Evolutionary conservation across 1,140 invertebrate species (phyloP), one percentile per base, ranked within the genome.

Genomic region (Adoxophyes honmai): DNA sequence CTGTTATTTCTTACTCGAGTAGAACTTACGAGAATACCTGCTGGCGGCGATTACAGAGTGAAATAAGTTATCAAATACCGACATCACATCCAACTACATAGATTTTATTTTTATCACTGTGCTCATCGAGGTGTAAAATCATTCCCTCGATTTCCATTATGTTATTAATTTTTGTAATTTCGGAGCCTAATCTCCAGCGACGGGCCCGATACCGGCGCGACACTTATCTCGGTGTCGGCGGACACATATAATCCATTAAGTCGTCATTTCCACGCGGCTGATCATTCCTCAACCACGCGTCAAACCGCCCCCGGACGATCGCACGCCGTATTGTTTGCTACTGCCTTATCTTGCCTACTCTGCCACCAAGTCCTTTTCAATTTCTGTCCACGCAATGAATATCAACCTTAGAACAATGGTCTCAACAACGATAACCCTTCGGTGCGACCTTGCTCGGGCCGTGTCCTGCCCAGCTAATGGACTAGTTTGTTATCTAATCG

Each of bases 161-260:
- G 70, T 82, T 85, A 85, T 82, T 77, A 81, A 83, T 86, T 86
- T 85, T 84, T 81, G 70, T 84, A 82, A 88, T 85, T 86, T 85
- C 59, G 71, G 64, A 75, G 65, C 71, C 75, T 86, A 84, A 88
- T 88, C 84, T 84, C 73, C 64, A 65, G 65, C 73, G 82, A 81
- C 81, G 73, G 74, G 70, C 60, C 71, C 73, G 74, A 78, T 81
- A 76, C 66, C 70, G 76, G 59, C 64, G 79, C 77, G 82, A 86
- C 85, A 86, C 82, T 85, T 86, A 86, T 85, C 84, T 83, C 73
- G 71, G 72, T 82, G 78, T 83, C 85, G 72, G 70, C 74, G 72
- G 82, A 88, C 85, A 88, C 70, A 81, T 86, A 81, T 88, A 85
- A 88, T 88, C 85, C 85, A 88, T 88, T 88, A 88, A 88, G 80